These are phyloP conservation scores for Lethenteron reissneri DNA, from an alignment of 2,113 vertebrate species.

Conservation along the genomic window DNA sequence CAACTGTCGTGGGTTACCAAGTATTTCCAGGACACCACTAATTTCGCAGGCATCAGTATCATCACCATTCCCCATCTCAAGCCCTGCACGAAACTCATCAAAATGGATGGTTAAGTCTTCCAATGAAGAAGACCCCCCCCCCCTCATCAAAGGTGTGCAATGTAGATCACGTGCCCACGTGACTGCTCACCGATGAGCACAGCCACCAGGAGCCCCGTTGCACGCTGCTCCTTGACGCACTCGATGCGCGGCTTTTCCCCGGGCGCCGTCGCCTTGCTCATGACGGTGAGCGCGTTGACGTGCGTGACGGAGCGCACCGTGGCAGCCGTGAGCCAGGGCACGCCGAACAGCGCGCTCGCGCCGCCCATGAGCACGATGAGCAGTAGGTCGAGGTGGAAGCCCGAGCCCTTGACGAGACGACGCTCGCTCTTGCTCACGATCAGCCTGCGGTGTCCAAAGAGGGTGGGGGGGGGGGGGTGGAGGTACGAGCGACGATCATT, in stretches of 20 bases:
- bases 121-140: too few relatives aligned
- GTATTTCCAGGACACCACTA: too few relatives aligned
- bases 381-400: constrained; percentile 82
- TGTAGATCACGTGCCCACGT: too few relatives aligned
- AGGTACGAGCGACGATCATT: background rate
- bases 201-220: constrained; percentile 69
- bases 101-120: too few relatives aligned
- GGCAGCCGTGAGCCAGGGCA: constrained; percentile 77
- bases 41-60: too few relatives aligned
- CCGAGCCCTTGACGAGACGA: constrained; percentile 75
- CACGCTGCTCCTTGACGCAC: constrained; percentile 90
- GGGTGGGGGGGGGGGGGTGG: background rate
- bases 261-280: constrained; percentile 83
- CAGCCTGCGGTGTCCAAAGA: constrained; percentile 23
- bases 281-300: constrained; percentile 76
- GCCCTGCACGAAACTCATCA: too few relatives aligned
- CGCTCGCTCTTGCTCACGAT: constrained; percentile 85
- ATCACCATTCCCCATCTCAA: too few relatives aligned
- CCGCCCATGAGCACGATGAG: constrained; percentile 73
- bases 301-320: constrained; percentile 92
- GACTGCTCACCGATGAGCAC: constrained; percentile 49
- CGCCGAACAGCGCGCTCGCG: constrained; percentile 50
- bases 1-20: too few relatives aligned
- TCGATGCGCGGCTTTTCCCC: constrained; percentile 92
- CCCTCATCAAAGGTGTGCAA: too few relatives aligned